These are phyloP conservation scores for Pelvicachromis taeniatus DNA, from an alignment of 2,113 vertebrate species.

Conservation along the genomic window DNA sequence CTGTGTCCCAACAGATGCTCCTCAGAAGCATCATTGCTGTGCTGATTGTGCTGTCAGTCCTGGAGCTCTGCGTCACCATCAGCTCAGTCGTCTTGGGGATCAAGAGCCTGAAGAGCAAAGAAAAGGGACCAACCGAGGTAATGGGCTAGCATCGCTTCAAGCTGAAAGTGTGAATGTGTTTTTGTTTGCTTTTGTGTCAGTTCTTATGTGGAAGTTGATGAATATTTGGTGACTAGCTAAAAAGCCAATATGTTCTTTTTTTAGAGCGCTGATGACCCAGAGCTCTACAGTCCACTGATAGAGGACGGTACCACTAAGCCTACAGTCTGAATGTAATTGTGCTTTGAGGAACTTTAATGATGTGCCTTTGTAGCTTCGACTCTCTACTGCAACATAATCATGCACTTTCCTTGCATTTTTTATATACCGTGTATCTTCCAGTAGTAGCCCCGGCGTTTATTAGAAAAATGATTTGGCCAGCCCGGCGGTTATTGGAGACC, in stretches of 20 bases:
- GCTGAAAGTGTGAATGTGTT: neutral
- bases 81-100: slow-evolving; percentile 43
- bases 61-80: slow-evolving; percentile 59
- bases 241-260: neutral
- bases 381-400: neutral
- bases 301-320: slow-evolving; percentile 14
- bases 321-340: neutral
- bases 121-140: slow-evolving; percentile 17
- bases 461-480: no score
- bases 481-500: no score
- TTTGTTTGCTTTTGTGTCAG: neutral
- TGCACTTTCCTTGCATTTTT: neutral
- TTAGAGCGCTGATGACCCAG: slow-evolving; percentile 31
- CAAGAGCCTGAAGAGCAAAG: slow-evolving; percentile 33
- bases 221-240: neutral
- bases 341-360: neutral
- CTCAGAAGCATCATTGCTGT: neutral
- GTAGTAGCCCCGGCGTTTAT: no score
- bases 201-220: neutral
- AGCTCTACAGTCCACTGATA: slow-evolving; percentile 33
- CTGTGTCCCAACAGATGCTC: slow-evolving; percentile 28
- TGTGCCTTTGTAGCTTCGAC: neutral
- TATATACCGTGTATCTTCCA: no score
- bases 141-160: accelerated
- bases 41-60: slow-evolving; percentile 40